Conservation (phyloP, 2,797 vertebrate species). For the Smutsia gigantea region DNA sequence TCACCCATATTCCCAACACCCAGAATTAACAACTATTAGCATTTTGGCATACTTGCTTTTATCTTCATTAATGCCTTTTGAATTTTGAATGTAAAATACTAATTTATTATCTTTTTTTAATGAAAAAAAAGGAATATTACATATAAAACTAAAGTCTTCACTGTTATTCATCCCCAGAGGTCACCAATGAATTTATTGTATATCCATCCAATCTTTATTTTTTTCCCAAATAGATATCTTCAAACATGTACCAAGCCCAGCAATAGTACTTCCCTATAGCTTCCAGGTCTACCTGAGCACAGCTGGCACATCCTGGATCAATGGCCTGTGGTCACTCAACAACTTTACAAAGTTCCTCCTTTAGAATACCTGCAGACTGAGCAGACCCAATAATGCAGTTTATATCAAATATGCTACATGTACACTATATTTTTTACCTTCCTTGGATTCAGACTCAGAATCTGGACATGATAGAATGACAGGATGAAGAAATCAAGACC, state of each 20-base stretch:
- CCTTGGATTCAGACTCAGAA: not conserved
- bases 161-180: not conserved
- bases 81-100: not conserved
- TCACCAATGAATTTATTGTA: not conserved
- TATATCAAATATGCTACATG: not conserved
- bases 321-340: not conserved
- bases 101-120: conserved; percentile 6
- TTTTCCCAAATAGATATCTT: not conserved
- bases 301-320: not conserved
- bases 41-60: not conserved
- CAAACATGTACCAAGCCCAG: not conserved
- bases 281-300: not conserved
- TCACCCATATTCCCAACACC: not conserved
- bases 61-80: not conserved
- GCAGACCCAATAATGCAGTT: not conserved
- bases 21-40: not conserved
- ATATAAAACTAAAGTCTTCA: conserved; percentile 36
- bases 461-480: not conserved
- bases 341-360: not conserved
- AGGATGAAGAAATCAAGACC: not conserved
- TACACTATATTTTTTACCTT: not conserved
- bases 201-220: not conserved
- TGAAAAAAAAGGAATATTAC: not conserved
- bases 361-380: not conserved
- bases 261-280: not conserved